A percentile compares a stretch with the other conserved stretches of the same genome.
Conservation (phyloP, 2,113 vertebrate genomes). For the Apus apus region DNA sequence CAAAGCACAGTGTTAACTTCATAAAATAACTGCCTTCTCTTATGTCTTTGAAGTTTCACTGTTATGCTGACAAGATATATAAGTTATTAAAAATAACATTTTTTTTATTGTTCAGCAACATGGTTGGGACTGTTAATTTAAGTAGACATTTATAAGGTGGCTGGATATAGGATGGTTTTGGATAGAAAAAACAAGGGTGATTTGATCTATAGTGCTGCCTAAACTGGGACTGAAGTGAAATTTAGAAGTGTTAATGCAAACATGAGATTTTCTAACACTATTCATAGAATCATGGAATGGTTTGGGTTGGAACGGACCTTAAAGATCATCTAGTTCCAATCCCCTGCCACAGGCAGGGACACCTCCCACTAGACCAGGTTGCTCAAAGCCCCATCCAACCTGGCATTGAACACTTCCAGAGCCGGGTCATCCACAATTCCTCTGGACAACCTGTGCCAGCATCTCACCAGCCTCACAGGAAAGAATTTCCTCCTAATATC, state of each 20-base stretch:
- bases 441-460: not conserved
- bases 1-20: not conserved
- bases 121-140: not conserved
- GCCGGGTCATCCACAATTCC: not conserved
- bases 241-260: not conserved
- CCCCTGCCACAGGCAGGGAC: too few relatives aligned
- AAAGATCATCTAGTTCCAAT: not conserved
- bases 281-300: not conserved
- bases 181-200: not conserved
- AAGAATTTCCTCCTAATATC: not conserved
- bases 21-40: not conserved
- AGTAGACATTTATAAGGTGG: not conserved
- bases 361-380: too few relatives aligned
- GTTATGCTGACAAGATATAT: not conserved
- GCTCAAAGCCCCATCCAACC: too few relatives aligned
- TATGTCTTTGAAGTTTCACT: not conserved
- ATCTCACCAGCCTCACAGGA: rapidly evolving
- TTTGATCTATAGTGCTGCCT: not conserved
- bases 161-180: not conserved
- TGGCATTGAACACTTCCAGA: not conserved
- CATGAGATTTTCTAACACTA: not conserved
- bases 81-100: not conserved
- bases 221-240: not conserved
- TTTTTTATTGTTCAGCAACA: not conserved
- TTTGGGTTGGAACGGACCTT: not conserved